phyloP scores from a whole-genome alignment of 2,888 invertebrate species.

The Sturmia bella region DNA sequence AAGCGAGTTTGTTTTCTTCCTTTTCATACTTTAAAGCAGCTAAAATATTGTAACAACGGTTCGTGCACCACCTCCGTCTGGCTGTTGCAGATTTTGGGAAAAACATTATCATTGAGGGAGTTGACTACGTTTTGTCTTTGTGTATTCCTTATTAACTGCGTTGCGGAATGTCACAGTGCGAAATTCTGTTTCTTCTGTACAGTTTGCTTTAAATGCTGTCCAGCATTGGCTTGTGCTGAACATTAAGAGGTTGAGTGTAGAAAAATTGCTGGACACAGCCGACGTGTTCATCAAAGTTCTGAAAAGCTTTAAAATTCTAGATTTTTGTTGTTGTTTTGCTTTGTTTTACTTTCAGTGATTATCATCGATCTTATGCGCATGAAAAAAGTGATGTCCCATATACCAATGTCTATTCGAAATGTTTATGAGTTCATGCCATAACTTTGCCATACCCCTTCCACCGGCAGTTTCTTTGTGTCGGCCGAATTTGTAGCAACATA shows the following conservation, averaged over 20 bases:
- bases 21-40: slow-evolving; percentile 74
- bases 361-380: slow-evolving; percentile 66
- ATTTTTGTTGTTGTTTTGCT: slow-evolving; percentile 10
- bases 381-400: slow-evolving; percentile 60
- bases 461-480: background rate
- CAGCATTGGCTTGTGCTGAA: slow-evolving; percentile 47
- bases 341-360: slow-evolving; percentile 56
- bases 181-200: slow-evolving; percentile 34
- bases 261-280: slow-evolving; percentile 15
- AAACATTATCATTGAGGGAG: slow-evolving; percentile 66
- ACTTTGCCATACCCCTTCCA: background rate
- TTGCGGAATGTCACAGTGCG: slow-evolving; percentile 65
- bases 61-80: slow-evolving; percentile 77
- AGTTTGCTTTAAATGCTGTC: slow-evolving; percentile 12
- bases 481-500: too few species aligned
- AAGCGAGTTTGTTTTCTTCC: slow-evolving; percentile 56
- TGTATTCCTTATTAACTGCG: slow-evolving; percentile 39
- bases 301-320: slow-evolving; percentile 14
- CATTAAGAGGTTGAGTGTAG: slow-evolving; percentile 21
- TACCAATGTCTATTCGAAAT: slow-evolving; percentile 35
- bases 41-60: slow-evolving; percentile 75
- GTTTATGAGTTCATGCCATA: background rate
- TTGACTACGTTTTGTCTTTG: slow-evolving; percentile 60
- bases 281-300: slow-evolving; percentile 42
- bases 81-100: slow-evolving; percentile 54